Evolutionary conservation across 2,113 vertebrate species (phyloP).

Genomic region (Ascaphus truei): DNA sequence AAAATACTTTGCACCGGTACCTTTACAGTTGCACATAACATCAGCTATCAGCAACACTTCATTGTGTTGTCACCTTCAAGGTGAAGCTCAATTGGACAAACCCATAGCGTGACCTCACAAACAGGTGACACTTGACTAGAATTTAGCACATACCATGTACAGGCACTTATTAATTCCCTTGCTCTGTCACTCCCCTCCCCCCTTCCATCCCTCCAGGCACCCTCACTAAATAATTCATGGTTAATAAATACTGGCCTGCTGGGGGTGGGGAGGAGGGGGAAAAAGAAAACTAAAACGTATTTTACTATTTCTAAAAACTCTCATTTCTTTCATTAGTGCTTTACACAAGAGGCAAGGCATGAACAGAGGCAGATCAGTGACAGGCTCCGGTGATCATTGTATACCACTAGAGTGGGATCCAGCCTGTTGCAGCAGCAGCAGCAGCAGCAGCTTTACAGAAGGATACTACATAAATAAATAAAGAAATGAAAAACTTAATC

Average conservation of each 20-base stretch:
- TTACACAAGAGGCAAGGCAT: not conserved
- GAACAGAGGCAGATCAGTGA: too few species aligned
- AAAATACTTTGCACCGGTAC: too few species aligned
- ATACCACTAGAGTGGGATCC: not conserved
- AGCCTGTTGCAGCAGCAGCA: not conserved
- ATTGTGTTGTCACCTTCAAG: too few species aligned
- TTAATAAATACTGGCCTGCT: constrained; percentile 9
- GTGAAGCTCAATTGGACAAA: too few species aligned
- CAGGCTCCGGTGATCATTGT: not conserved
- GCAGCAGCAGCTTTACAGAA: too few species aligned
- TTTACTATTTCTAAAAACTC: too few species aligned
- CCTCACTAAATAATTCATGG: constrained; percentile 27
- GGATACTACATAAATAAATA: not conserved
- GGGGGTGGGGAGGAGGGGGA: not conserved
- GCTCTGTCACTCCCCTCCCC: not conserved
- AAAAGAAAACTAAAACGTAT: not conserved
- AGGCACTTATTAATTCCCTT: not conserved
- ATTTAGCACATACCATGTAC: not conserved
- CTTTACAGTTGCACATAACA: too few species aligned
- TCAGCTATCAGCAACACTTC: too few species aligned
- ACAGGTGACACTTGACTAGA: constrained; percentile 12
- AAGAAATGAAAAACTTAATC: not conserved
- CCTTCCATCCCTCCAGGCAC: not conserved
- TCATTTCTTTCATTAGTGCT: not conserved
- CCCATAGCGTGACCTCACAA: not conserved